Conservation (phyloP, 1,140 invertebrate genomes). For the Nautilus pompilius region DNA sequence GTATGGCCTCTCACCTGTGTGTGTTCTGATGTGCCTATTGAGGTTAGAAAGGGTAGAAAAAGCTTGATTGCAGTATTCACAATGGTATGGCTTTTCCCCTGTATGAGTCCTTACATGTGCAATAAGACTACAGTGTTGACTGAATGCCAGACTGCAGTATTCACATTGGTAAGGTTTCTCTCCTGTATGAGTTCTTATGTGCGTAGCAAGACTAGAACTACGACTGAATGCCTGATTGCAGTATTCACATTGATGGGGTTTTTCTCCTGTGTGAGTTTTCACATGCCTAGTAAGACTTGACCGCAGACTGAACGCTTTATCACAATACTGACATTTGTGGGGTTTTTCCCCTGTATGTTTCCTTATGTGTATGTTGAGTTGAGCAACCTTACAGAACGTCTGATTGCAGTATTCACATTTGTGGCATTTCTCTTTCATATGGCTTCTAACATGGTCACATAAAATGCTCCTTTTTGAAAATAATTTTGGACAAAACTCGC, state of each 20-base stretch:
- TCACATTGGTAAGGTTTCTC: conserved; percentile 67
- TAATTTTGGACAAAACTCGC: too few relatives aligned
- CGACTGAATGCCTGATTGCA: conserved; percentile 81
- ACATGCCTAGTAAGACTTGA: conserved; percentile 75
- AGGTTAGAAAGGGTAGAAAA: too few relatives aligned
- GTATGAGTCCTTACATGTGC: not conserved
- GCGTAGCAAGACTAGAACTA: conserved; percentile 86
- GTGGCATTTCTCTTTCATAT: too few relatives aligned
- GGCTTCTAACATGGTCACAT: too few relatives aligned
- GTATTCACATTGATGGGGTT: conserved; percentile 57
- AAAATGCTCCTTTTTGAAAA: too few relatives aligned
- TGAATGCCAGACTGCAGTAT: conserved; percentile 81
- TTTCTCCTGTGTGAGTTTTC: conserved; percentile 21
- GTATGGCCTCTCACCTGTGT: too few relatives aligned
- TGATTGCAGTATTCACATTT: too few relatives aligned
- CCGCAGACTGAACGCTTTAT: conserved; percentile 94
- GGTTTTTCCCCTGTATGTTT: conserved; percentile 96
- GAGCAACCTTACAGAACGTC: too few relatives aligned
- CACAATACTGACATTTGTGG: conserved; percentile 95
- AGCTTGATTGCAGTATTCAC: not conserved
- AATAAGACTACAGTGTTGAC: not conserved
- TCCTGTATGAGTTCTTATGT: conserved; percentile 87
- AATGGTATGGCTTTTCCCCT: not conserved
- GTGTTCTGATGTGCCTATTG: too few relatives aligned
- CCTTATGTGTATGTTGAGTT: conserved; percentile 94